Conservation (phyloP, 1,140 invertebrate genomes). For the Caenorhabditis remanei region DNA sequence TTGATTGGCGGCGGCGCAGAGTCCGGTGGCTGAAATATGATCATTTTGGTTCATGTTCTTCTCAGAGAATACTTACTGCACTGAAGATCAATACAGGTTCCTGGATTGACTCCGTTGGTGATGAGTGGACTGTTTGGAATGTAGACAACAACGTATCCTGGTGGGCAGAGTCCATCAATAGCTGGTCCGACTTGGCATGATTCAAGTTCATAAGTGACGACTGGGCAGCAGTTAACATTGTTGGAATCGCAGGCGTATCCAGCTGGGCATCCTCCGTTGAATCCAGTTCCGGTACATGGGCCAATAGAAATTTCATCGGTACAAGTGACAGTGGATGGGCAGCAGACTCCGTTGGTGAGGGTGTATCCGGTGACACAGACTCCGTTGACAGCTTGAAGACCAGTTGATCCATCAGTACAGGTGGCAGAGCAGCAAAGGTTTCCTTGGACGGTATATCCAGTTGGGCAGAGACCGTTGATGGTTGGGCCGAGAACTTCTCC, state of each 20-base stretch:
- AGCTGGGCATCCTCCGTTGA: slow-evolving; percentile 63
- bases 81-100: slow-evolving; percentile 59
- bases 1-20: slow-evolving; percentile 53
- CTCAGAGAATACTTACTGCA: slow-evolving; percentile 45
- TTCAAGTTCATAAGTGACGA: slow-evolving; percentile 41
- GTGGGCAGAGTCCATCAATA: slow-evolving; percentile 66
- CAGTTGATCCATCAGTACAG: slow-evolving; percentile 61
- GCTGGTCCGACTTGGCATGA: slow-evolving; percentile 65
- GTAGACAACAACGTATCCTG: slow-evolving; percentile 60
- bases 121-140: slow-evolving; percentile 14
- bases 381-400: slow-evolving; percentile 33
- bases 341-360: slow-evolving; percentile 73
- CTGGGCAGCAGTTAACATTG: slow-evolving; percentile 72
- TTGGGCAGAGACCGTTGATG: slow-evolving; percentile 74
- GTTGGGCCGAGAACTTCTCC: slow-evolving; percentile 72
- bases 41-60: background rate
- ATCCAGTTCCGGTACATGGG: slow-evolving; percentile 67
- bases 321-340: slow-evolving; percentile 66
- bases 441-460: slow-evolving; percentile 70
- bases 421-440: slow-evolving; percentile 60
- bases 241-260: slow-evolving; percentile 72
- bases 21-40: slow-evolving; percentile 59
- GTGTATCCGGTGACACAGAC: slow-evolving; percentile 49
- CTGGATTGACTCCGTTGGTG: slow-evolving; percentile 53
- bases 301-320: slow-evolving; percentile 67